These are phyloP conservation scores for Anolis carolinensis DNA, from an alignment of 2,113 vertebrate genomes.

Conservation along the genomic window DNA sequence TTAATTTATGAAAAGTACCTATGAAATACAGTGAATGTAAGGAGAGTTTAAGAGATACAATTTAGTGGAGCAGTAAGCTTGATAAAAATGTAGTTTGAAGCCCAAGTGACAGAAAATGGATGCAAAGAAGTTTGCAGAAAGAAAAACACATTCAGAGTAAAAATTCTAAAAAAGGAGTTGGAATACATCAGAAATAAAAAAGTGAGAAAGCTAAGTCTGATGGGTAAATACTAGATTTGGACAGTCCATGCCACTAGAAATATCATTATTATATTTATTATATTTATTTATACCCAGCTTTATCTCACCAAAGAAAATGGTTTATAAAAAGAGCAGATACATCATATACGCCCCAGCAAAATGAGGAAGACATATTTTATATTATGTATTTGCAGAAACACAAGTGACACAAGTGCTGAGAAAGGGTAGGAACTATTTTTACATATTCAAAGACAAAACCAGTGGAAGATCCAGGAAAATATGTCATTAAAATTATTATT, in stretches of 20 bases:
- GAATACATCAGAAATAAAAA: neutral
- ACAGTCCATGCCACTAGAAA: neutral
- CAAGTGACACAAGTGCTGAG: neutral
- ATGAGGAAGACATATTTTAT: too few relatives aligned
- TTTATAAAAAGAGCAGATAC: neutral
- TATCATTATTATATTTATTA: too few relatives aligned
- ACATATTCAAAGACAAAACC: neutral
- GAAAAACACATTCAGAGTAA: neutral
- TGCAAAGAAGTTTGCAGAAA: neutral
- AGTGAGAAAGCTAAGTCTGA: neutral
- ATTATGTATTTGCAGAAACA: neutral
- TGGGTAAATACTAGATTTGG: neutral
- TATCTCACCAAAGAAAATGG: too few relatives aligned
- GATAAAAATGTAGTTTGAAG: neutral
- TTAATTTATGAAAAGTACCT: neutral
- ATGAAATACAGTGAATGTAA: neutral
- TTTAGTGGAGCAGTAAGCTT: neutral
- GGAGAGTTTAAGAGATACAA: neutral
- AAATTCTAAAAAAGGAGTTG: neutral
- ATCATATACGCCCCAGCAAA: neutral
- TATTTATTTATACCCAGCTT: too few relatives aligned
- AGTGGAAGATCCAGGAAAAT: neutral
- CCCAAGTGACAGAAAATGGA: neutral
- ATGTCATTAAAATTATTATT: too few relatives aligned
- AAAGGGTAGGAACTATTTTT: neutral